A percentile compares a stretch with the other conserved stretches of the same genome.
phyloP scores from a whole-genome alignment of 2,888 invertebrate genomes.

The Seira sanloemensis region DNA sequence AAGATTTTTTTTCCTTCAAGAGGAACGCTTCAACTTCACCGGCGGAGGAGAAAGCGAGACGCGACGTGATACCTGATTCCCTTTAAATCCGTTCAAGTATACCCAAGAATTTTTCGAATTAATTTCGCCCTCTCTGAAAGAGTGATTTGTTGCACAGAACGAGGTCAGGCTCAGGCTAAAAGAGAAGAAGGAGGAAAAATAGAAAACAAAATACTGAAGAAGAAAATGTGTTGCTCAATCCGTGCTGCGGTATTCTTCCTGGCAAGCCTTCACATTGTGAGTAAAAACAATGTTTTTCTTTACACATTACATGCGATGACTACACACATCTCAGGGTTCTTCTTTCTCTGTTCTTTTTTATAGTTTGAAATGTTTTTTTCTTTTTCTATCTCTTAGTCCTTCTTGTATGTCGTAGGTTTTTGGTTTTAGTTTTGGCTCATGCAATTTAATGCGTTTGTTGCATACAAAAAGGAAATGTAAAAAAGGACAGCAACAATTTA shows the following conservation, averaged over 20 bases:
- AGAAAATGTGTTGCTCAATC: conserved; percentile 70
- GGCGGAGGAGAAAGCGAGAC: too few relatives aligned
- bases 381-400: too few relatives aligned
- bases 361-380: neutral
- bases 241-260: conserved; percentile 69
- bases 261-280: conserved; percentile 70
- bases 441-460: neutral
- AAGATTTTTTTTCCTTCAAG: too few relatives aligned
- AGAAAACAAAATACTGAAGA: neutral
- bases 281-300: conserved; percentile 42
- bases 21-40: too few relatives aligned
- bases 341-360: too few relatives aligned
- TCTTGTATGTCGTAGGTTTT: too few relatives aligned
- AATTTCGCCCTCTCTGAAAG: neutral
- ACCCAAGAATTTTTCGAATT: neutral
- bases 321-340: too few relatives aligned
- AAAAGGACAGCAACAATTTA: conserved; percentile 14
- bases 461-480: neutral
- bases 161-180: neutral
- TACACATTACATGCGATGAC: too few relatives aligned
- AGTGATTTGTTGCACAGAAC: neutral
- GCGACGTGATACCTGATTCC: neutral
- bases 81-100: neutral
- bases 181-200: too few relatives aligned
- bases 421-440: neutral